phyloP scores from a whole-genome alignment of 1,140 invertebrate genomes.

The Lepidotrigona ventralis region DNA sequence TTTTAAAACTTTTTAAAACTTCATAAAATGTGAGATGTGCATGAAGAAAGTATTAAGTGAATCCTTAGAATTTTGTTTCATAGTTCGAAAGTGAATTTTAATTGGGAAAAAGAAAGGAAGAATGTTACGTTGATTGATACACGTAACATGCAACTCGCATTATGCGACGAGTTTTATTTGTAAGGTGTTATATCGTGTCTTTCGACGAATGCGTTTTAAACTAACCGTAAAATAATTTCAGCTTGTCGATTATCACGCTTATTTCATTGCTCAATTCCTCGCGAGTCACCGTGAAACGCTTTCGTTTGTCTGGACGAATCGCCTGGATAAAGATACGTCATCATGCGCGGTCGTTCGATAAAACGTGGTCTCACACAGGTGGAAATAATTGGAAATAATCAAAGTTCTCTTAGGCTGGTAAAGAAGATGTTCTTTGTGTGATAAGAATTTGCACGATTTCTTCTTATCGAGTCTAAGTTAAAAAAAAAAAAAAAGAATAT shows the following conservation, averaged over 20 bases:
- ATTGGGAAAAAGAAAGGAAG: no score
- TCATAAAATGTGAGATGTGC: no score
- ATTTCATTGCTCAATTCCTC: neutral
- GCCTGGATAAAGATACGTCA: neutral
- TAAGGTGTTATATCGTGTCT: neutral
- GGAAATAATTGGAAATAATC: neutral
- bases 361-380: neutral
- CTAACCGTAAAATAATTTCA: constrained; percentile 1
- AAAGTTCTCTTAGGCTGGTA: neutral
- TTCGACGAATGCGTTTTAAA: neutral
- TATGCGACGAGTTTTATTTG: neutral
- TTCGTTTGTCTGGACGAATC: neutral
- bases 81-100: no score
- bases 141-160: neutral
- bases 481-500: neutral
- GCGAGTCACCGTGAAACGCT: neutral
- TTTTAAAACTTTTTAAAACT: no score
- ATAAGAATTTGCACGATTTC: neutral
- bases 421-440: neutral
- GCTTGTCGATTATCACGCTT: neutral
- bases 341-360: neutral
- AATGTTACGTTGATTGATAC: no score
- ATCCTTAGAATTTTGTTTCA: no score
- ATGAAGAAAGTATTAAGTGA: no score
- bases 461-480: neutral